Base-by-base conservation (phyloP, 2,888 invertebrate species). In the Diadegma fenestrale region DNA sequence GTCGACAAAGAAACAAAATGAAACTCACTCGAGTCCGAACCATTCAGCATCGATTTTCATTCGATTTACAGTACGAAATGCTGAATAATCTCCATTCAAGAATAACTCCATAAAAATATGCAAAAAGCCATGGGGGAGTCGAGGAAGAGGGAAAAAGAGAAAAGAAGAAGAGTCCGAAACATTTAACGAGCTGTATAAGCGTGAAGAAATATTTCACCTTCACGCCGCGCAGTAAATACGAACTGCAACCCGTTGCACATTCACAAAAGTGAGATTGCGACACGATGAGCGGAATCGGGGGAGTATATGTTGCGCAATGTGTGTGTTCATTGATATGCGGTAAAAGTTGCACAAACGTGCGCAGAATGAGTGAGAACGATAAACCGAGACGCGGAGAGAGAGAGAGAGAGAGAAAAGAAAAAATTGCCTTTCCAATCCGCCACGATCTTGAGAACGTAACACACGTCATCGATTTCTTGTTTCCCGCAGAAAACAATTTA, bases 261-360 rank as follows among this genome's bases (percentile, higher is more conserved):
- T 71, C 51, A 33, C 43, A 45, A 68, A 45, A 43, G 68, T 33
- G 33, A n/a, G 14, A 22, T 73, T 73, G 58, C 58, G 37, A 73
- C 58, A 58, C 58, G 58, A 58, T 41, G 58, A 54, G 58, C 8
- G 14, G 12, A 58, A 26, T 41, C 19, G 72, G 37, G 37, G 22
- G 72, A 72, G 33, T 37, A 37, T 37, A 37, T n/a, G 37, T 72
- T 72, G 58, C 41, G 72, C 41, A 58, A 73, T 58, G 41, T 17
- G 41, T 17, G n/a, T 30, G 73, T 41, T 58, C 41, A 73, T 73
- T 58, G 73, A 73, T 58, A 73, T 58, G 54, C 22, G 41, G 41
- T 33, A 33, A 51, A 51, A 37, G 71, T 54, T 54, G 30, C 51
- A 54, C 14, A 26, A 58, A 30, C n/a, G 37, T 41, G 37, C 33